phyloP scores from a whole-genome alignment of 2,113 vertebrate species.

The Lagopus leucura region DNA sequence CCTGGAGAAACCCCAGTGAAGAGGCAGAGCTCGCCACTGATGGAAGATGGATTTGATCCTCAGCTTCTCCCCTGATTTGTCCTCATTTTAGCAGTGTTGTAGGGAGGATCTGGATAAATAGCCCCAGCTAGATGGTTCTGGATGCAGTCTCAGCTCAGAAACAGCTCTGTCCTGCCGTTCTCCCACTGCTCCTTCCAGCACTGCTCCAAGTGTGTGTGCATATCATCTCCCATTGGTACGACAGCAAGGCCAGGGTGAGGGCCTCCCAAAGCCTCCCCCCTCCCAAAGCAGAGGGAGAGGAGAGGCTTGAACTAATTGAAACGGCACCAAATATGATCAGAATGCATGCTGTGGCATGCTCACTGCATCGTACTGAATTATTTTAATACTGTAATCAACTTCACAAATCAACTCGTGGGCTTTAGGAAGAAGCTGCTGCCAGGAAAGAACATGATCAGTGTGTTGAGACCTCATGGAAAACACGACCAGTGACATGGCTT shows the following conservation, averaged over 20 bases:
- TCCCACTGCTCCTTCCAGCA: background rate
- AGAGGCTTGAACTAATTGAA: conserved; percentile 31
- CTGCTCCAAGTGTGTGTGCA: background rate
- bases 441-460: background rate
- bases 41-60: conserved; percentile 4
- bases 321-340: background rate
- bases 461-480: background rate
- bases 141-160: conserved; percentile 30
- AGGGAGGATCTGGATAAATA: conserved; percentile 33
- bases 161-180: background rate
- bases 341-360: background rate
- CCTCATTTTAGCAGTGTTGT: conserved; percentile 23
- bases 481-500: background rate
- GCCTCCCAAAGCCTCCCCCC: background rate
- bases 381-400: conserved; percentile 57
- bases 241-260: background rate
- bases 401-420: background rate
- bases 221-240: conserved; percentile 12
- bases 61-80: conserved; percentile 13
- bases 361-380: background rate
- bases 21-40: background rate
- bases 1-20: background rate
- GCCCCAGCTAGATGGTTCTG: conserved; percentile 22
- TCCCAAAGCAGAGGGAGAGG: background rate
- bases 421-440: conserved; percentile 16